Conservation (phyloP, 2,797 vertebrate species). For the Etheostoma perlongum region DNA sequence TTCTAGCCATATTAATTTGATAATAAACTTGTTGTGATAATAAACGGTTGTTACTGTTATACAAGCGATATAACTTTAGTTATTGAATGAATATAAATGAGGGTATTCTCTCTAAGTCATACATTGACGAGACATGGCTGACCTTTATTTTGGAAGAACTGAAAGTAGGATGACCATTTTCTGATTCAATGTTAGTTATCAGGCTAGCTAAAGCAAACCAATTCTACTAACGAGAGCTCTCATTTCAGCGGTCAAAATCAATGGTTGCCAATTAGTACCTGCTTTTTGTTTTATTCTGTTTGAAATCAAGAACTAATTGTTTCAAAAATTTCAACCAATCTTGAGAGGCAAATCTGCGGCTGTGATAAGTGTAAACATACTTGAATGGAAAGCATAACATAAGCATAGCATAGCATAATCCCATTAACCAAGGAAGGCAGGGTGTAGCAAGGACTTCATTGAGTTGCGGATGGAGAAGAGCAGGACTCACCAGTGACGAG, state of each 20-base stretch:
- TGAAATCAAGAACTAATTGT: background rate
- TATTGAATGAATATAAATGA: background rate
- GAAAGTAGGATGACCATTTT: slow-evolving; percentile 13
- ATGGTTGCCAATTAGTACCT: background rate
- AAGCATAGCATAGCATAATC: background rate
- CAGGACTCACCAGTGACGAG: slow-evolving; percentile 89
- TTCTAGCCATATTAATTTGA: slow-evolving; percentile 18
- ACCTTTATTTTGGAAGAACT: slow-evolving; percentile 34
- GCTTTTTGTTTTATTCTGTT: background rate
- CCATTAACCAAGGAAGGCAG: background rate
- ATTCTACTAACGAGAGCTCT: background rate
- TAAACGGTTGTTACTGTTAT: slow-evolving; percentile 14
- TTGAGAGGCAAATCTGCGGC: background rate
- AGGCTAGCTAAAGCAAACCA: background rate
- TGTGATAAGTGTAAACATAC: background rate
- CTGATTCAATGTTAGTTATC: background rate
- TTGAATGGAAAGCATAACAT: background rate
- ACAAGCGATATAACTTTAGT: slow-evolving; percentile 9
- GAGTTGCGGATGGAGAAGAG: background rate
- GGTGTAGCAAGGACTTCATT: background rate
- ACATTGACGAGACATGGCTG: background rate
- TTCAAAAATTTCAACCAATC: background rate
- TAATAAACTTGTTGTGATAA: slow-evolving; percentile 28
- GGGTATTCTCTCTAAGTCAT: background rate
- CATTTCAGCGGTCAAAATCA: background rate